Conservation (phyloP, 2,113 vertebrate genomes). For the Oriolus oriolus region DNA sequence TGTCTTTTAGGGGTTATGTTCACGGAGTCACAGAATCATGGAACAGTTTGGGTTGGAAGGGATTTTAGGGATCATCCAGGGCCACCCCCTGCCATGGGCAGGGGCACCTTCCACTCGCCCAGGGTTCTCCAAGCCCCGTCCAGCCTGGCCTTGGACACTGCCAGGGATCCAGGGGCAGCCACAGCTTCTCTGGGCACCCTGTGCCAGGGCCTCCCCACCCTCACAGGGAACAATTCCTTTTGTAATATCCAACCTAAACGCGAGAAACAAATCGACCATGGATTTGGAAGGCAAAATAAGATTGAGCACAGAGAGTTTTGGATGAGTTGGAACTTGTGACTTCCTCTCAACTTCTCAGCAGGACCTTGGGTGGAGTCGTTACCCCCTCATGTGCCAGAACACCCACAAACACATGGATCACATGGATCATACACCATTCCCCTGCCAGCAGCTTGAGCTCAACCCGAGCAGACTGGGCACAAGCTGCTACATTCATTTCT, state of each 20-base stretch:
- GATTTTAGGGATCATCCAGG: too few relatives aligned
- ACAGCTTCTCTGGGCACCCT: background rate
- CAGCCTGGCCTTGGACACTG: background rate
- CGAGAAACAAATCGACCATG: background rate
- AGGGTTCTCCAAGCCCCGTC: accelerated
- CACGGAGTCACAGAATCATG: background rate
- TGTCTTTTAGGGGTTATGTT: accelerated
- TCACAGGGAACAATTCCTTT: accelerated
- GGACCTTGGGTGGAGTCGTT: background rate
- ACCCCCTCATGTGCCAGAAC: background rate
- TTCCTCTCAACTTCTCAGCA: accelerated
- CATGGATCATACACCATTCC: too few relatives aligned
- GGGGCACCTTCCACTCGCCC: accelerated
- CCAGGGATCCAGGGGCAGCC: background rate
- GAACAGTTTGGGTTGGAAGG: background rate
- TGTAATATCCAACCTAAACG: accelerated
- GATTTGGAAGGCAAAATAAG: background rate
- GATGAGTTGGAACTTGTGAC: background rate
- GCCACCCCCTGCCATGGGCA: background rate
- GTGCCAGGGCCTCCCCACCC: background rate
- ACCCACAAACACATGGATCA: too few relatives aligned
- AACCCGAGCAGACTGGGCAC: background rate
- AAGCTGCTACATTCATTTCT: background rate
- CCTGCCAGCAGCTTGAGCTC: background rate
- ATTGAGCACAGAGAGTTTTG: background rate